Conservation (phyloP, 1,140 invertebrate species). For the Vollenhovia emeryi region DNA sequence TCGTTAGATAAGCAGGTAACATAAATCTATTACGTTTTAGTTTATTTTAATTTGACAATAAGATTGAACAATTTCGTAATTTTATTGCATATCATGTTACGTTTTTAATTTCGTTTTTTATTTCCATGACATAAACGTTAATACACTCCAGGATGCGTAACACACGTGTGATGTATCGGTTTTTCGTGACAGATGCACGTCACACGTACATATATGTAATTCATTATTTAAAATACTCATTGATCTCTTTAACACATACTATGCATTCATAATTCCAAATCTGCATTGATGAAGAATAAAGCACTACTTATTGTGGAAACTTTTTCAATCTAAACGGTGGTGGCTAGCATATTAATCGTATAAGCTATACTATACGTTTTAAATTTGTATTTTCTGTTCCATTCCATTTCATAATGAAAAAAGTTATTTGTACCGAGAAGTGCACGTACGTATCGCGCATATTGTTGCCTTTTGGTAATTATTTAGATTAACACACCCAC, state of each 20-base stretch:
- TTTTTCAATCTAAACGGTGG: background rate
- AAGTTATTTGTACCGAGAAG: too few species aligned
- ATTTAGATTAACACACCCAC: too few species aligned
- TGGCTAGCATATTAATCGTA: background rate
- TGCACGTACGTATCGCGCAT: too few species aligned
- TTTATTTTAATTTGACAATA: background rate
- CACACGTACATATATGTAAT: background rate
- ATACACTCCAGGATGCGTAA: background rate
- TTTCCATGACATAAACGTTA: background rate
- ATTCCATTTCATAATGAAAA: too few species aligned
- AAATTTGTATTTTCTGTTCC: too few species aligned
- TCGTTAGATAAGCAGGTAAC: background rate
- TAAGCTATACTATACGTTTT: background rate
- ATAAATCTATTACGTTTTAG: background rate
- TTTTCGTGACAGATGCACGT: background rate
- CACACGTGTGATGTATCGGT: background rate
- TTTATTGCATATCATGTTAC: background rate
- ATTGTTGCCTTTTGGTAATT: too few species aligned
- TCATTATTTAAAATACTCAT: background rate
- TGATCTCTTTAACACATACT: background rate
- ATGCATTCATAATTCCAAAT: background rate
- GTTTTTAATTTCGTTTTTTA: background rate
- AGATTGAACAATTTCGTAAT: constrained; percentile 1
- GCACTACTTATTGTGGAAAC: background rate
- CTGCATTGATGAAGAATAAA: background rate